phyloP scores from a whole-genome alignment of 2,113 vertebrate genomes.

The Calidris pygmaea region DNA sequence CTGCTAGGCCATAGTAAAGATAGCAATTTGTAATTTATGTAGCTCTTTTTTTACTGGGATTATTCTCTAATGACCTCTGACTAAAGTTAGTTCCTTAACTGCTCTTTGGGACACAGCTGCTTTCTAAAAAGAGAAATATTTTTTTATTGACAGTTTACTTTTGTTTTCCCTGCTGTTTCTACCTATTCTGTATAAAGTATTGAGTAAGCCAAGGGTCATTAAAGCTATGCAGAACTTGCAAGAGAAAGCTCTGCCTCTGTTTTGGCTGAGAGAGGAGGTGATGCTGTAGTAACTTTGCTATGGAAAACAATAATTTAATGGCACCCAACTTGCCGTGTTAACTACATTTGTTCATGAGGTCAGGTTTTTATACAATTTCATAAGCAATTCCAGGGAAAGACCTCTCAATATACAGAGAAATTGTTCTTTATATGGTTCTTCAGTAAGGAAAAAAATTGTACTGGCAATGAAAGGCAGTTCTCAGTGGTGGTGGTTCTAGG shows the following conservation, averaged over 20 bases:
- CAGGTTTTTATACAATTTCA: background rate
- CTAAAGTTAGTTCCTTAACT: background rate
- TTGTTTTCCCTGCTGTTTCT: background rate
- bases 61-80: accelerated
- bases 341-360: background rate
- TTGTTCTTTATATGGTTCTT: background rate
- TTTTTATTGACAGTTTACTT: background rate
- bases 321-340: background rate
- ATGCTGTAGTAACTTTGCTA: background rate
- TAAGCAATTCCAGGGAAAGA: background rate
- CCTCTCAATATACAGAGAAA: background rate
- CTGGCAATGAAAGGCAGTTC: background rate
- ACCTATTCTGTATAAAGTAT: background rate
- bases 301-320: background rate
- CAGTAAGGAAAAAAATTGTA: background rate
- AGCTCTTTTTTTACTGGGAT: background rate
- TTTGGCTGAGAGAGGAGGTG: background rate
- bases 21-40: background rate
- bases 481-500: background rate
- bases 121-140: background rate
- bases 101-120: background rate
- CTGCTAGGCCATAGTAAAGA: background rate
- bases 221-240: background rate
- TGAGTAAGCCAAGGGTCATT: background rate
- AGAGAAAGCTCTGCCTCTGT: background rate